Evolutionary conservation across 2,888 invertebrate species (phyloP), one percentile per base, ranked within the genome.

Genomic region (Hemithea aestivaria): DNA sequence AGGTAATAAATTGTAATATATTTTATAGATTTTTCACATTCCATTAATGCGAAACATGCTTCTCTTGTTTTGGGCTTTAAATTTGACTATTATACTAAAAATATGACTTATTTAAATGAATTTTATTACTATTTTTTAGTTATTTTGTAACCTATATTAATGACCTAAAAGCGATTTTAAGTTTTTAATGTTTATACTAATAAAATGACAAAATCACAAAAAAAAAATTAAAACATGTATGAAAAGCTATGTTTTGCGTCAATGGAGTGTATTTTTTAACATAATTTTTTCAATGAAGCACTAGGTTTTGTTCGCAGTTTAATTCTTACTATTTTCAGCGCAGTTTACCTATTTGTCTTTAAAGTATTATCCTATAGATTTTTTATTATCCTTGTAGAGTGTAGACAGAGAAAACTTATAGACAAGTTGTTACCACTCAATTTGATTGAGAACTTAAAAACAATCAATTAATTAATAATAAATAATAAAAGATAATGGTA

Each of bases 1-100:
- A 70, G 66, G 66, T 50, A 68, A 71, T 69, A 72, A 77, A 76
- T 70, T 85, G 81, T 85, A 84, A 79, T 82, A 80, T 83, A 85
- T 73, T 73, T 73, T 74, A 72, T 74, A 77, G 69, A 73, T 63
- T 65, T 73, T n/a, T 66, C 63, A 78, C 81, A 83, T 83, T 83
- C 82, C 83, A 74, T 84, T 82, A 64, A 78, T 75, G 79, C 79
- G 71, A 72, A 79, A 82, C 80, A 78, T 77, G 73, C 71, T 78
- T 81, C 75, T 79, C 73, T 66, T 38, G 22, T 37, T 29, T 22
- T 30, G 33, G 7, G 20, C 21, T 30, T 6, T 30, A 10, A 30
- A 24, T 4, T n/a, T 33, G 4, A 33, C 12, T 27, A 12, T 11
- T 20, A 5, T 24, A 16, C 16, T 16, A 12, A 5, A 4, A 4